Percentiles rank a stretch among this genome's conserved stretches.
Evolutionary conservation across 2,113 vertebrate genomes (phyloP).

Genomic region (Callipepla californica): DNA sequence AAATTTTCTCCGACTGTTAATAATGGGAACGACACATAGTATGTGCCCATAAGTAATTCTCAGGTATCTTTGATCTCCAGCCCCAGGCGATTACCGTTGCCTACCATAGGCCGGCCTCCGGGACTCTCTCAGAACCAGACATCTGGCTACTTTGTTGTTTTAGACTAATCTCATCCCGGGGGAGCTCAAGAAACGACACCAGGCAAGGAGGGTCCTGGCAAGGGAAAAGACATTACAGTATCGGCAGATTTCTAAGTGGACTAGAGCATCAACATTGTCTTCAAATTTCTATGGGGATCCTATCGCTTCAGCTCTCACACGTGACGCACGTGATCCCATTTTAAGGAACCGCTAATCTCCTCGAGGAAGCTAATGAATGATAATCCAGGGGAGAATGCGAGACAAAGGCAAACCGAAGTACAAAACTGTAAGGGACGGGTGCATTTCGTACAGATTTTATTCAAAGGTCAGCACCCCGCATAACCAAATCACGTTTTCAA

Average conservation of each 20-base stretch:
- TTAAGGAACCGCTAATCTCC: conserved; percentile 66
- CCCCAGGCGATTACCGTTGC: conserved; percentile 91
- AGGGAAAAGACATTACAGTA: conserved; percentile 88
- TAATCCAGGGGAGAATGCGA: conserved; percentile 34
- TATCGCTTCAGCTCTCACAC: conserved; percentile 37
- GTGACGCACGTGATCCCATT: conserved; percentile 42
- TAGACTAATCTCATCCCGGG: conserved; percentile 97
- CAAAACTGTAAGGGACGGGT: not conserved
- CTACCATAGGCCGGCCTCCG: conserved; percentile 93
- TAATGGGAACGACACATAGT: conserved; percentile 97
- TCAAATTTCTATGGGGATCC: conserved; percentile 89
- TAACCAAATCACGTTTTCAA: not conserved
- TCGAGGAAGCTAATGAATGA: conserved; percentile 63
- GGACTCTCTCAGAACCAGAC: conserved; percentile 96
- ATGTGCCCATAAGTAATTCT: conserved; percentile 98
- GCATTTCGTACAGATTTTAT: conserved; percentile 16
- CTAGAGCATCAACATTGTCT: conserved; percentile 89
- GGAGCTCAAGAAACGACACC: conserved; percentile 93
- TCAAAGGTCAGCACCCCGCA: not conserved
- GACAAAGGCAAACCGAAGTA: conserved; percentile 43
- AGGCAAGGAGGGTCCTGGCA: conserved; percentile 97
- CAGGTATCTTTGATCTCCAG: conserved; percentile 99
- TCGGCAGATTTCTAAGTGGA: conserved; percentile 92
- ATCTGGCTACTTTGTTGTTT: conserved; percentile 99
- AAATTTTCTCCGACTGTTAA: conserved; percentile 98